Conservation (phyloP, 2,888 invertebrate species). For the Hydrotaea diabolus region DNA sequence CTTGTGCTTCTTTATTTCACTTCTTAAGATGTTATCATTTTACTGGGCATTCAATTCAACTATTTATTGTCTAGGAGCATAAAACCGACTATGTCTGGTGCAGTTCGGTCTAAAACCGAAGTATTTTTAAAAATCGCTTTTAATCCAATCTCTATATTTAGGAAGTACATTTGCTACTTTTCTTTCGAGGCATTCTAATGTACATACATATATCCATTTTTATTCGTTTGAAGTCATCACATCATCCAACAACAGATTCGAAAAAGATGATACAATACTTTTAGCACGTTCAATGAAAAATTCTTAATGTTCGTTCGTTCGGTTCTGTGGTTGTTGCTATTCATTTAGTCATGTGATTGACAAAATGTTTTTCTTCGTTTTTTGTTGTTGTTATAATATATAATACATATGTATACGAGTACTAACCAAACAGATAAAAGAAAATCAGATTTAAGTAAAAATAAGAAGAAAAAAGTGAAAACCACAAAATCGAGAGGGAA, state of each 20-base stretch:
- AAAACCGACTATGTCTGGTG: too few relatives aligned
- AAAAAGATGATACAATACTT: constrained; percentile 25
- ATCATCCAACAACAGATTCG: constrained; percentile 6
- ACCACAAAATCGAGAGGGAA: constrained; percentile 5
- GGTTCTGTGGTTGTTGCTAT: constrained; percentile 30
- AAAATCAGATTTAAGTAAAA: constrained; percentile 41
- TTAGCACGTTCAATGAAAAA: constrained; percentile 45
- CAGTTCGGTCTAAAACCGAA: too few relatives aligned
- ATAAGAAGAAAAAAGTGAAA: constrained; percentile 37
- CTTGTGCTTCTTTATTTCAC: too few relatives aligned
- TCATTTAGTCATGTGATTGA: constrained; percentile 60
- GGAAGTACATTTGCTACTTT: too few relatives aligned
- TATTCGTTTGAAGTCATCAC: not conserved
- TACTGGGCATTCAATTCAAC: too few relatives aligned
- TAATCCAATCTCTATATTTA: too few relatives aligned
- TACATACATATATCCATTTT: constrained; percentile 20
- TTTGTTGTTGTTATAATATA: too few relatives aligned
- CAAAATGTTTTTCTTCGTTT: constrained; percentile 35
- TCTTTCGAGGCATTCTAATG: too few relatives aligned
- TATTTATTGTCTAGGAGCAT: too few relatives aligned
- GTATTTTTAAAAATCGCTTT: too few relatives aligned
- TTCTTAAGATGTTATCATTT: too few relatives aligned
- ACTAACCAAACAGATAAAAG: constrained; percentile 37
- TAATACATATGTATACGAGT: constrained; percentile 1
- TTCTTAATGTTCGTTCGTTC: constrained; percentile 34